These are phyloP conservation scores for Papilio polytes DNA, from an alignment of 1,140 invertebrate genomes.

Conservation along the genomic window DNA sequence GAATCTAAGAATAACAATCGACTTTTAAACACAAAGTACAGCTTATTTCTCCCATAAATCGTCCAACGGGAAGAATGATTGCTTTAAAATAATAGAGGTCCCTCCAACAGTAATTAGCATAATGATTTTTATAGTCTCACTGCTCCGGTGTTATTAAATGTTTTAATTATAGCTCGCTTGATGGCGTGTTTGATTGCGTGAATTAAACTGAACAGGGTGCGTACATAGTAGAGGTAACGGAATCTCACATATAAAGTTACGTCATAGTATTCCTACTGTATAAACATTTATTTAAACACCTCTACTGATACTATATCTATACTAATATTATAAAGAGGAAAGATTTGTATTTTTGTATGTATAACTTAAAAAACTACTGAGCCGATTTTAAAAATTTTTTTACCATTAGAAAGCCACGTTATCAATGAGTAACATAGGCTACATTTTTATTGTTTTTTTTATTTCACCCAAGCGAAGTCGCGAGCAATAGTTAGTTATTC, in stretches of 20 bases:
- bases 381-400: too few relatives aligned
- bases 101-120: conserved; percentile 50
- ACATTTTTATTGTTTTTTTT: too few relatives aligned
- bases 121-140: conserved; percentile 53
- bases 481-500: too few relatives aligned
- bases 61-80: conserved; percentile 31
- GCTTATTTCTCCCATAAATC: conserved; percentile 31
- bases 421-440: too few relatives aligned
- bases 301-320: too few relatives aligned
- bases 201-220: conserved; percentile 31
- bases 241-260: background rate
- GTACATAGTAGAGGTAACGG: background rate
- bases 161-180: conserved; percentile 52
- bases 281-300: too few relatives aligned
- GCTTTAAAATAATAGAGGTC: conserved; percentile 39
- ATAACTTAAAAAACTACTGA: too few relatives aligned
- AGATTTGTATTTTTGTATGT: too few relatives aligned
- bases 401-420: too few relatives aligned
- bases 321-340: too few relatives aligned
- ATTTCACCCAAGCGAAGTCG: too few relatives aligned
- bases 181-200: conserved; percentile 54
- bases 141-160: conserved; percentile 49
- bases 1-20: background rate
- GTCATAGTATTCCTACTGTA: background rate
- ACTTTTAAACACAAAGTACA: background rate